Conservation (phyloP, 2,113 vertebrate genomes). For the Hippocampus mohnikei region DNA sequence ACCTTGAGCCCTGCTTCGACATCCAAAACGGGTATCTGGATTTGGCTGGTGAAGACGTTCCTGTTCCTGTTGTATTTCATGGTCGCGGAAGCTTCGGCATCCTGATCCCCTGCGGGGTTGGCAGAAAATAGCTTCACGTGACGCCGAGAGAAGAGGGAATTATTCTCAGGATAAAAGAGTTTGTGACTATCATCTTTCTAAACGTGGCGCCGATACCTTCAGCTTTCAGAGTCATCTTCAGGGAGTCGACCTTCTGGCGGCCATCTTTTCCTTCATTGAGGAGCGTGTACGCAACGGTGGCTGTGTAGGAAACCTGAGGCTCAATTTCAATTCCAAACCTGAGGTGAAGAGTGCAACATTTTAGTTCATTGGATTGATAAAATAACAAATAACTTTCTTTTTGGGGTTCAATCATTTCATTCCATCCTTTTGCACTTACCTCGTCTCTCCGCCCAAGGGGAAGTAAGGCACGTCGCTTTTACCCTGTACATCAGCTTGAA, state of each 20-base stretch:
- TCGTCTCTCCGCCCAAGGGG: constrained; percentile 77
- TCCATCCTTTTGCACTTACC: constrained; percentile 56
- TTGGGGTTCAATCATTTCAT: background rate
- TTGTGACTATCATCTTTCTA: background rate
- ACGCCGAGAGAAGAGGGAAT: background rate
- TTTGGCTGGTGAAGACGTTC: constrained; percentile 73
- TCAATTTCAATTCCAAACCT: constrained; percentile 79
- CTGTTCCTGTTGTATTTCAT: constrained; percentile 81
- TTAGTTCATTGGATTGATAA: background rate
- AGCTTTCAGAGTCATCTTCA: constrained; percentile 75
- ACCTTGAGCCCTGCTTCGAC: constrained; percentile 78
- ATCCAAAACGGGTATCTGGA: constrained; percentile 76
- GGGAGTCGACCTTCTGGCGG: constrained; percentile 70
- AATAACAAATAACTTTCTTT: no score
- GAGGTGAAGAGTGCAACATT: constrained; percentile 6
- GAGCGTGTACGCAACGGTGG: constrained; percentile 71
- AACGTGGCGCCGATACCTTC: constrained; percentile 71
- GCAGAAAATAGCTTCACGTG: background rate
- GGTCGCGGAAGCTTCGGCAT: constrained; percentile 69
- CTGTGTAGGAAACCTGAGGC: constrained; percentile 79
- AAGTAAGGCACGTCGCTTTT: constrained; percentile 71
- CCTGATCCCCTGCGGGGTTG: constrained; percentile 63
- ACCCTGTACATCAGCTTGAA: constrained; percentile 54
- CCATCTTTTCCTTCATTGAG: constrained; percentile 69
- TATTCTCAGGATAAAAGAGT: constrained; percentile 1